Percentiles rank a stretch among this genome's conserved stretches.
Conservation (phyloP, 2,113 vertebrate species). For the Cololabis saira region DNA sequence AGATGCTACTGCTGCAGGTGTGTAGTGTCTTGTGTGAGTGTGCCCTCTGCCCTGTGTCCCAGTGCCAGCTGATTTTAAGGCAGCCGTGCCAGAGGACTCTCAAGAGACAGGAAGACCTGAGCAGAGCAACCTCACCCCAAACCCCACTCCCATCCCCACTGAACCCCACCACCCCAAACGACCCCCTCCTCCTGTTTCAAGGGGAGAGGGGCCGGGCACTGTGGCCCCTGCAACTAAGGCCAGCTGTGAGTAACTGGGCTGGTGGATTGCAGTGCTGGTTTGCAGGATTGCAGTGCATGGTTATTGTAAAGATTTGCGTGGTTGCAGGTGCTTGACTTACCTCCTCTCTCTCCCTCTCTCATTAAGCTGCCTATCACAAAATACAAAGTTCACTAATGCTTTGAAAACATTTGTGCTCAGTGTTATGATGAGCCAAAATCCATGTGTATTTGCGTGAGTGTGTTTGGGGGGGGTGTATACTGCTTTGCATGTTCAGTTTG, state of each 20-base stretch:
- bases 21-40: slow-evolving; percentile 69
- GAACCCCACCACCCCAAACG: slow-evolving; percentile 64
- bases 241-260: slow-evolving; percentile 82
- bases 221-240: slow-evolving; percentile 65
- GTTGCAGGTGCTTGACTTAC: slow-evolving; percentile 64
- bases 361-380: slow-evolving; percentile 56
- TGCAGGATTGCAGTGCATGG: slow-evolving; percentile 76
- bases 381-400: slow-evolving; percentile 45
- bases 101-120: slow-evolving; percentile 72
- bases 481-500: slow-evolving; percentile 66
- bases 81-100: slow-evolving; percentile 72
- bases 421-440: slow-evolving; percentile 39
- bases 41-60: slow-evolving; percentile 77
- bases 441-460: slow-evolving; percentile 26
- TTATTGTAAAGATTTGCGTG: slow-evolving; percentile 69
- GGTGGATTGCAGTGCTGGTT: slow-evolving; percentile 79
- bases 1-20: slow-evolving; percentile 39
- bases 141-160: slow-evolving; percentile 61
- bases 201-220: slow-evolving; percentile 59
- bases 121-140: slow-evolving; percentile 60
- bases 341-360: slow-evolving; percentile 35
- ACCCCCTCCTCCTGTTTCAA: slow-evolving; percentile 65
- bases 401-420: slow-evolving; percentile 46
- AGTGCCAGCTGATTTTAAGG: slow-evolving; percentile 76
- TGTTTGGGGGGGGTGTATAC: slow-evolving; percentile 16